A percentile compares a stretch with the other conserved stretches of the same genome.
Evolutionary conservation across 1,140 invertebrate genomes (phyloP).

Genomic region (Zaprionus kolodkinae): DNA sequence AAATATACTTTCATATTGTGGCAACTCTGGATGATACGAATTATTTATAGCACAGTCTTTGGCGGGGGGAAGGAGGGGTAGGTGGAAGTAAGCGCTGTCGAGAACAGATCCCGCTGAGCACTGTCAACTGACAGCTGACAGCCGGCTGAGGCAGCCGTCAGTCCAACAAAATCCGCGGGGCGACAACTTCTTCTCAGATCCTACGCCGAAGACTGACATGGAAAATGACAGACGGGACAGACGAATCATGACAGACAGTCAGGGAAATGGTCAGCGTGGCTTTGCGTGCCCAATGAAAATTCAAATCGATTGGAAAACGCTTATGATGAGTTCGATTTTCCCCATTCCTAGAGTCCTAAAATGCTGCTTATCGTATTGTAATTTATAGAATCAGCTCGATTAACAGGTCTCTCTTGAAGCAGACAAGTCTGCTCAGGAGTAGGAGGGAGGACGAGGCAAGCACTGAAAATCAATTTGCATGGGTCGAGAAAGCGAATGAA

Average conservation of each 20-base stretch:
- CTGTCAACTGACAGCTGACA: slow-evolving; percentile 35
- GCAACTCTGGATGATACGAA: slow-evolving; percentile 66
- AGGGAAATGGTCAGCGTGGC: slow-evolving; percentile 3
- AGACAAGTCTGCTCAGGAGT: neutral
- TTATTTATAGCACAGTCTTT: slow-evolving; percentile 60
- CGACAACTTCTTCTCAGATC: slow-evolving; percentile 30
- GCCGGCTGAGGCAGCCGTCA: slow-evolving; percentile 52
- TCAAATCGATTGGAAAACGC: slow-evolving; percentile 71
- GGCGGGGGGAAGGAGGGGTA: neutral
- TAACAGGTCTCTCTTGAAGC: slow-evolving; percentile 58
- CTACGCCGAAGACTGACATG: slow-evolving; percentile 44
- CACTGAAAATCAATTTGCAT: slow-evolving; percentile 50
- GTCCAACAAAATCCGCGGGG: slow-evolving; percentile 62
- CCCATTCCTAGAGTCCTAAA: too few species aligned
- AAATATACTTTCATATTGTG: slow-evolving; percentile 41
- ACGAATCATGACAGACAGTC: slow-evolving; percentile 24
- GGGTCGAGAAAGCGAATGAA: slow-evolving; percentile 3
- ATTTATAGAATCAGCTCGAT: slow-evolving; percentile 81
- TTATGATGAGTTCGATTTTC: slow-evolving; percentile 73
- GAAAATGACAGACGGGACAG: slow-evolving; percentile 53
- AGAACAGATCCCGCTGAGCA: slow-evolving; percentile 24
- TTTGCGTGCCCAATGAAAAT: slow-evolving; percentile 67
- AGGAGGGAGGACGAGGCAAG: neutral
- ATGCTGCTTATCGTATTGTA: slow-evolving; percentile 60
- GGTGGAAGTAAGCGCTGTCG: slow-evolving; percentile 14